phyloP scores from a whole-genome alignment of 2,113 vertebrate species.

The Tauraco erythrolophus region DNA sequence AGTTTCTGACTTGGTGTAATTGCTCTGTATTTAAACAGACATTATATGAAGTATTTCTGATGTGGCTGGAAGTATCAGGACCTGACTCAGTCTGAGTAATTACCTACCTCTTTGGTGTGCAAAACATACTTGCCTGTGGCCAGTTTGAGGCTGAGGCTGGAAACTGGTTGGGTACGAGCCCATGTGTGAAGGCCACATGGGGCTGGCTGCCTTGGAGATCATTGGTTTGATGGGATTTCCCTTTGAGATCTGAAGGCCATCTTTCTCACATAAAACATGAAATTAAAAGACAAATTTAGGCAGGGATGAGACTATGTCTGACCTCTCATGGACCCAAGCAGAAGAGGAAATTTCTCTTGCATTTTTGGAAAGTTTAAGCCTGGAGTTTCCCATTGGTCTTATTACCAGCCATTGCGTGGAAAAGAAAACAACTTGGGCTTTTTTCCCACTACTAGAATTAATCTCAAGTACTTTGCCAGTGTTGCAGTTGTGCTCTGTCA shows the following conservation, averaged over 20 bases:
- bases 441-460: not conserved
- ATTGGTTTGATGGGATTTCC: not conserved
- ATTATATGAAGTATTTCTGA: not conserved
- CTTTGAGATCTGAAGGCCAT: not conserved
- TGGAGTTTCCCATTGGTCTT: not conserved
- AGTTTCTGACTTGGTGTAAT: not conserved
- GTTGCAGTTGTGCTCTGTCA: not conserved
- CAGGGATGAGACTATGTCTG: not conserved
- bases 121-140: not conserved
- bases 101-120: not conserved
- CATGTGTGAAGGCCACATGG: fast-evolving
- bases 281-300: not conserved
- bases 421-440: not conserved
- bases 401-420: not conserved
- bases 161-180: not conserved
- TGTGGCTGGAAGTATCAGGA: not conserved
- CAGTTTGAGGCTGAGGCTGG: not conserved
- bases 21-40: not conserved
- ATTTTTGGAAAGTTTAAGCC: not conserved
- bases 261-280: not conserved
- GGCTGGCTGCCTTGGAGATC: not conserved
- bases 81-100: not conserved
- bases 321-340: not conserved
- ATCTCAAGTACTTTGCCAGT: not conserved
- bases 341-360: not conserved